Conservation (phyloP, 2,888 invertebrate genomes). For the Unio delphinus region DNA sequence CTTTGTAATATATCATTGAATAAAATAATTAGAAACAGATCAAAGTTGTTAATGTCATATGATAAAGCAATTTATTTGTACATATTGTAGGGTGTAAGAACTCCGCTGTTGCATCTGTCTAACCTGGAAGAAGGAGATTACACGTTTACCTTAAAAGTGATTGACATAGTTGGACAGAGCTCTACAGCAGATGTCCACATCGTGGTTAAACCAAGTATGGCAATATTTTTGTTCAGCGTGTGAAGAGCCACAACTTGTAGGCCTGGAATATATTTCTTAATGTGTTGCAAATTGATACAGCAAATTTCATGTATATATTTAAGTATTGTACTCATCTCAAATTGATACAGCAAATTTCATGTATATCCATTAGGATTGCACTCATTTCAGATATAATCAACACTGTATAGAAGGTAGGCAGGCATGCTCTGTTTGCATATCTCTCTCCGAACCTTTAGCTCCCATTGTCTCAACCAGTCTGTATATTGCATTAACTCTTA, state of each 20-base stretch:
- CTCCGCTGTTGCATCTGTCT: constrained; percentile 88
- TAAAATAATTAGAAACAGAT: no score
- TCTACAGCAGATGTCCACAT: constrained; percentile 91
- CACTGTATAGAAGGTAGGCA: neutral
- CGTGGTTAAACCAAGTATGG: constrained; percentile 84
- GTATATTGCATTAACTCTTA: no score
- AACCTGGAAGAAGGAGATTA: constrained; percentile 95
- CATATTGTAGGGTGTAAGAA: constrained; percentile 84
- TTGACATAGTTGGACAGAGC: constrained; percentile 90
- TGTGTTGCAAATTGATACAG: neutral
- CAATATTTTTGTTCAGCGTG: neutral
- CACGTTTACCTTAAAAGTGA: constrained; percentile 92
- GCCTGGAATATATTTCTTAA: neutral
- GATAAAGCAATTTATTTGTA: constrained; percentile 74
- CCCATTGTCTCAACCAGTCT: no score
- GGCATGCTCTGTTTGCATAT: no score
- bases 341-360: neutral
- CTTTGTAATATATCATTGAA: no score
- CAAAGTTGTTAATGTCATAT: no score
- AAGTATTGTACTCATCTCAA: neutral
- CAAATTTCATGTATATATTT: no score
- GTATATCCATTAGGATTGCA: neutral
- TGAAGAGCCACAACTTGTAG: neutral
- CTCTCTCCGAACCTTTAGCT: no score
- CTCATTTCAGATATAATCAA: neutral